These are phyloP conservation scores for Drosophila santomea DNA, from an alignment of 1,140 invertebrate genomes.

Conservation along the genomic window DNA sequence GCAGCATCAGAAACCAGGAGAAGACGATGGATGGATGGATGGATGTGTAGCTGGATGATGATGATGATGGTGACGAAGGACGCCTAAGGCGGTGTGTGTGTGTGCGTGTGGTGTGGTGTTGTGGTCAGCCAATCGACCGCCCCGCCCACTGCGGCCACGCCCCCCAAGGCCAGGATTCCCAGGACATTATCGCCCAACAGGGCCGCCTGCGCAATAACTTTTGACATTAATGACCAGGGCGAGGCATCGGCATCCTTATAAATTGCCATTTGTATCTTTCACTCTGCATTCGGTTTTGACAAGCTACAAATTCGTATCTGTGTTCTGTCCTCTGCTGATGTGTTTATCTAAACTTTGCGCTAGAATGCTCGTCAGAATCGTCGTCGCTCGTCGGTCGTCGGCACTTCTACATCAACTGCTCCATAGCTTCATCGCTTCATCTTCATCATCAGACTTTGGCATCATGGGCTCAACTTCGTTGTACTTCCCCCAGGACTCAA, in stretches of 20 bases:
- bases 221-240: slow-evolving; percentile 76
- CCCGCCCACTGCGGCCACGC: slow-evolving; percentile 30
- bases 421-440: slow-evolving; percentile 61
- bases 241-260: slow-evolving; percentile 57
- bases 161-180: not conserved
- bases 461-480: slow-evolving; percentile 14
- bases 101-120: slow-evolving; percentile 45
- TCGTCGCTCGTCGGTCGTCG: slow-evolving; percentile 27
- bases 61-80: slow-evolving; percentile 24
- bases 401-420: slow-evolving; percentile 65
- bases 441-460: slow-evolving; percentile 60
- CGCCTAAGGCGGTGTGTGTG: slow-evolving; percentile 34
- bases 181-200: slow-evolving; percentile 53
- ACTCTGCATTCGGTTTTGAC: slow-evolving; percentile 56
- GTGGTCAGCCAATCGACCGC: slow-evolving; percentile 68
- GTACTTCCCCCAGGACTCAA: slow-evolving; percentile 39
- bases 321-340: slow-evolving; percentile 46
- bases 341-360: slow-evolving; percentile 78
- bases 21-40: slow-evolving; percentile 43
- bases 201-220: slow-evolving; percentile 78
- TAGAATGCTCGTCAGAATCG: slow-evolving; percentile 71
- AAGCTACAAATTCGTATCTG: slow-evolving; percentile 73
- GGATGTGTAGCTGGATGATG: not conserved
- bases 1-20: slow-evolving; percentile 74
- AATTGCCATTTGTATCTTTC: slow-evolving; percentile 76